phyloP scores from a whole-genome alignment of 2,888 invertebrate species.

The Cryptophagus acutangulus region DNA sequence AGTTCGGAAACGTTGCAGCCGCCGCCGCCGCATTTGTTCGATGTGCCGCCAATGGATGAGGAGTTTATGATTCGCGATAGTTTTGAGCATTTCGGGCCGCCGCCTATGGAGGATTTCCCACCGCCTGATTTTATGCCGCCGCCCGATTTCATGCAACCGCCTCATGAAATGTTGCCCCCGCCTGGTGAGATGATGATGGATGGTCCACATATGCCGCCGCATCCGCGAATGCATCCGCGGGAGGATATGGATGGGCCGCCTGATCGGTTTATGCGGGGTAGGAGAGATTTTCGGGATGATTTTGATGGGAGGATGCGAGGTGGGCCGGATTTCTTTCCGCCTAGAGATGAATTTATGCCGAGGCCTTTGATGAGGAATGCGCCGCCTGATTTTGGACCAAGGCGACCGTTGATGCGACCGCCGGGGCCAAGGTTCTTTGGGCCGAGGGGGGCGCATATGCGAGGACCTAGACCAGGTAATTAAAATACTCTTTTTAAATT shows the following conservation, averaged over 20 bases:
- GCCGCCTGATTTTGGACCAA: constrained; percentile 26
- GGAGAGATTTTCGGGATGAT: constrained; percentile 26
- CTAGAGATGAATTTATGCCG: constrained; percentile 15
- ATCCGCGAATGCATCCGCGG: constrained; percentile 10
- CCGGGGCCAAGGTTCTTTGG: constrained; percentile 32
- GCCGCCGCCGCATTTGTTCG: constrained; percentile 11
- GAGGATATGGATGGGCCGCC: constrained; percentile 17
- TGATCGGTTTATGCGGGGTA: constrained; percentile 33
- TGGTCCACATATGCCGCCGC: constrained; percentile 11
- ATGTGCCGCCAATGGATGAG: constrained; percentile 11
- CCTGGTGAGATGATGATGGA: constrained; percentile 21
- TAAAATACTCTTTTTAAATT: constrained; percentile 2
- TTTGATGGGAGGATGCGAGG: constrained; percentile 25
- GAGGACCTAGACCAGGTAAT: constrained; percentile 22
- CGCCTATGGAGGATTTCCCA: constrained; percentile 10
- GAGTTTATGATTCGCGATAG: not conserved
- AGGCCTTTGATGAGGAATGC: constrained; percentile 7
- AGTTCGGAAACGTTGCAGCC: too few relatives aligned
- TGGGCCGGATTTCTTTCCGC: constrained; percentile 30
- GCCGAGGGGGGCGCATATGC: constrained; percentile 31
- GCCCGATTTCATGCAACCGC: constrained; percentile 8
- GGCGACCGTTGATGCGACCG: constrained; percentile 29
- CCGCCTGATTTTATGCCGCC: constrained; percentile 9
- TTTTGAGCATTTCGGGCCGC: constrained; percentile 12
- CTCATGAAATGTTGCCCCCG: constrained; percentile 11